These are phyloP conservation scores for Halcyon chelicuti DNA, from an alignment of 2,797 vertebrate genomes.

Conservation along the genomic window DNA sequence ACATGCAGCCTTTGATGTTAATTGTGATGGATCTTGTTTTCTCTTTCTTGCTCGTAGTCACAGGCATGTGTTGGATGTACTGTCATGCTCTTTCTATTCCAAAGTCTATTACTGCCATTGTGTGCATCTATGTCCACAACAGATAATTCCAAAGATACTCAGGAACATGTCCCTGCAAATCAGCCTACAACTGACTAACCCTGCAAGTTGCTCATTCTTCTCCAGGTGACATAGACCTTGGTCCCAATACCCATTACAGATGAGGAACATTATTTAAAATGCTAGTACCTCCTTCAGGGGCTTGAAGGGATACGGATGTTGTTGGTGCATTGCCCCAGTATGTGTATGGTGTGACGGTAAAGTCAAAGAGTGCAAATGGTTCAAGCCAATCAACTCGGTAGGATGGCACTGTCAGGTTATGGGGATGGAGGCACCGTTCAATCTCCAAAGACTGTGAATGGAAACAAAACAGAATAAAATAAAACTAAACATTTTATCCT, in stretches of 20 bases:
- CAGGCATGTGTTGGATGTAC: not conserved
- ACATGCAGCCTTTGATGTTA: not conserved
- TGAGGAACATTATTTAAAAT: not conserved
- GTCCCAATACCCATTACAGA: not conserved
- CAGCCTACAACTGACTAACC: not conserved
- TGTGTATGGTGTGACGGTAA: constrained; percentile 80
- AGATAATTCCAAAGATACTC: not conserved
- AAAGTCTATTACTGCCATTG: not conserved
- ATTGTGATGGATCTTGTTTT: not conserved
- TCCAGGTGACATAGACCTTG: not conserved
- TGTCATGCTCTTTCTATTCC: not conserved
- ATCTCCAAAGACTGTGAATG: constrained; percentile 47
- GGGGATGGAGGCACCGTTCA: constrained; percentile 53
- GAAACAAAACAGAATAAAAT: constrained; percentile 12
- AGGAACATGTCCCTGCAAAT: not conserved
- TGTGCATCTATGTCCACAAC: not conserved
- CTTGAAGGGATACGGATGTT: constrained; percentile 66
- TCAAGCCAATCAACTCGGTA: constrained; percentile 73
- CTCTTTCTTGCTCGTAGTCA: not conserved
- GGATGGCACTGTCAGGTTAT: constrained; percentile 44
- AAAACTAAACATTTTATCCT: not conserved
- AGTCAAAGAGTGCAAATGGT: constrained; percentile 75
- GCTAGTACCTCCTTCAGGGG: constrained; percentile 77
- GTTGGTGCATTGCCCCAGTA: constrained; percentile 79
- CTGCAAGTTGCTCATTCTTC: not conserved